Base-by-base conservation (phyloP, 2,888 invertebrate genomes). In the Noctuana brunneofusca region DNA sequence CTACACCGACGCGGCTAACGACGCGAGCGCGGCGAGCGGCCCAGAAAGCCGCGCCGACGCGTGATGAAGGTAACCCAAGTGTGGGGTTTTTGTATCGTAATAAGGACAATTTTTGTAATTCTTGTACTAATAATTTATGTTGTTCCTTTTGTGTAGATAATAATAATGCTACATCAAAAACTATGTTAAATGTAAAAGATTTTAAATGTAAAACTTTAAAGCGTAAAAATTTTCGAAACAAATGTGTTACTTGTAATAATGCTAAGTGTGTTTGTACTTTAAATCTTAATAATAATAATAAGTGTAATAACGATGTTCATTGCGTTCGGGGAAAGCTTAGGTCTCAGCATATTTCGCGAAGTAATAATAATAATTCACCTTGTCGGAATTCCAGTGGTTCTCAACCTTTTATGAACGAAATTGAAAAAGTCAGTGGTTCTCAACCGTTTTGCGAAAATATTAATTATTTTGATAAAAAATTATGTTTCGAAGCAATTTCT, bases 351-450 rank as follows among this genome's bases (percentile, higher is more conserved):
- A n/a, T n/a, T n/a, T 12, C 35, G 16, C 41, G 16, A 11, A 43
- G 14, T 43, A 43, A 6, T 43, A 20, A 8, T 20, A 12, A 43
- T 43, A 20, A 18, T n/a, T n/a, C n/a, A n/a, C n/a, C n/a, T n/a
- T n/a, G n/a, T n/a, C n/a, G n/a, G n/a, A n/a, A n/a, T 18, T 43
- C 43, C 18, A 43, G 43, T 43, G 43, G 9, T 43, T 12, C 0
- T 41, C 41, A 41, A 41, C 16, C 16, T 41, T 41, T 41, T 41
- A 0, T 16, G 0, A 41, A 41, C 2, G 5, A 16, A 16, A 16
- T 16, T 16, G 8, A 8, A 8, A 50, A 72, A 5, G n/a, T 5
- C 38, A 38, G 38, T 38, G 41, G 41, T 16, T 41, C 16, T 16
- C 41, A 41, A 41, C 8, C 41, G 16, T 2, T 41, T 41, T 41